Base-by-base conservation (phyloP, 1,140 invertebrate species). In the Campoletis sonorensis region DNA sequence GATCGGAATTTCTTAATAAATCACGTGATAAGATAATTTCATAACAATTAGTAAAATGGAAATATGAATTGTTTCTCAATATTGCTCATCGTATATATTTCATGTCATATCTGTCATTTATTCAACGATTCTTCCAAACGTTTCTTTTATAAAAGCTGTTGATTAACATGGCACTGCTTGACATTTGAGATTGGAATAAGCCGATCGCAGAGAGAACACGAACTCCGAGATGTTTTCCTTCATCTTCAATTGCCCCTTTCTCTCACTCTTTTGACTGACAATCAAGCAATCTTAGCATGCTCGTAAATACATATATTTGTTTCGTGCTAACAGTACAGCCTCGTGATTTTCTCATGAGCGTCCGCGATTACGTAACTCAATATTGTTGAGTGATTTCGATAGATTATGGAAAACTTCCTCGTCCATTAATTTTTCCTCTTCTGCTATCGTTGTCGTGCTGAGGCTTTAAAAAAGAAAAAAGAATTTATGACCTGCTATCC, bases 171-270 rank as follows among this genome's bases (percentile, higher is more conserved):
- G 18, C 54, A 23, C 54, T 21, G 21, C 54, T 58, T 58, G 54
- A 58, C 54, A 58, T 58, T 58, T 58, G 18, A 23, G 18, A 11
- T 58, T n/a, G 54, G 68, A 71, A 71, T 33, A 71, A 71, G 68
- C 30, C 23, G 68, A 4, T n/a, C 16, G 33, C 15, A 40, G 18
- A 37, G 37, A 23, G 71, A 51, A 73, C 23, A 33, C 33, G 71
- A 37, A 37, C 68, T n/a, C 51, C 16, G 37, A 73, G 40, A 45
- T 73, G 71, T 51, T 51, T 40, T 23, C 71, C 45, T 73, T 73
- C 71, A 73, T 73, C 71, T 26, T 73, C 45, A 23, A 73, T 73
- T 51, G n/a, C 71, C 71, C 23, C 71, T 73, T 21, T 73, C 71
- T 51, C 33, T 73, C 71, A 49, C 40, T 45, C 71, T 45, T 58